Evolutionary conservation across 2,888 invertebrate genomes (phyloP), one percentile per base, ranked within the genome.

Genomic region (Drosophila phalerata): DNA sequence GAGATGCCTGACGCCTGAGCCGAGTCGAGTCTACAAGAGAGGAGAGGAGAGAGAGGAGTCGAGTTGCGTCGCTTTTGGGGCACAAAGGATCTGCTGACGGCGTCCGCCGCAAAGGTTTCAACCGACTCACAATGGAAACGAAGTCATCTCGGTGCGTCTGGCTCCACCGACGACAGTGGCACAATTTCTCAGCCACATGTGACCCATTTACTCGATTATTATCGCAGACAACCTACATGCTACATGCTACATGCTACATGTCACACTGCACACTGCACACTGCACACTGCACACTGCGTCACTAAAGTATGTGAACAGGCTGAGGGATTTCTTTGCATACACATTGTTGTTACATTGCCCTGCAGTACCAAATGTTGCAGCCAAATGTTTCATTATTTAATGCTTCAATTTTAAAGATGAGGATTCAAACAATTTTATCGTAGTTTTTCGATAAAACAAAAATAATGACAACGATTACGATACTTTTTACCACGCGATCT

Each of bases 151-250:
- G 37, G 15, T 17, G 61, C 8, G 49, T 42, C 65, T 65, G 52
- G 51, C 42, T 57, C 34, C 51, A 48, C 22, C 28, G 45, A 51
- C 60, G 67, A 48, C 51, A 69, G 64, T 75, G 76, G 60, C 73
- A 70, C 66, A 56, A 55, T 28, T 62, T 49, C 38, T 8, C n/a
- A 51, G 32, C 55, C 55, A 45, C 55, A 65, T 47, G 45, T 66
- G 76, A 65, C 65, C 74, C 71, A 75, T 69, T 64, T 74, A 34
- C 61, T 52, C 43, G 53, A 45, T 75, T 65, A 49, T 62, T 43
- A 49, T 48, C 49, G 25, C 49, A 49, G 62, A 40, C 32, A 32
- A 51, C 15, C 9, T 51, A 40, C 25, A 42, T 43, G 25, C 19
- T 34, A 40, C 13, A 6, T 9, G n/a, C 9, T 51, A 40, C 34